phyloP scores from a whole-genome alignment of 2,113 vertebrate species.

The Ardeotis arabs region DNA sequence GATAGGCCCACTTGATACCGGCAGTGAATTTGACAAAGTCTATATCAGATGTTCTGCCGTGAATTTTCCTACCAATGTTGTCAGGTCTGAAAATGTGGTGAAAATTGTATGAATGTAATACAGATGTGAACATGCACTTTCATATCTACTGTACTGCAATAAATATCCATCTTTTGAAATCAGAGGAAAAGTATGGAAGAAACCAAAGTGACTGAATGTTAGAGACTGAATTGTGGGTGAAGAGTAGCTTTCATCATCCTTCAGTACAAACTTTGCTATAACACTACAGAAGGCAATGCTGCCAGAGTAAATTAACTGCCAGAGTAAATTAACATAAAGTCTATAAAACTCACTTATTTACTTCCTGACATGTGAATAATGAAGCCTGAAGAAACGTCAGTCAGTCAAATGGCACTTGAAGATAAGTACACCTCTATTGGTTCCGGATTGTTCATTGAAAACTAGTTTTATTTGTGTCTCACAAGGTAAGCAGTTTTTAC shows the following conservation, averaged over 20 bases:
- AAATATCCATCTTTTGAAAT: neutral
- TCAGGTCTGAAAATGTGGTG: neutral
- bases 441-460: neutral
- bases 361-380: neutral
- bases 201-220: neutral
- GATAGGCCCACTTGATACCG: neutral
- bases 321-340: neutral
- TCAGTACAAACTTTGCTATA: neutral
- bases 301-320: neutral
- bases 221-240: neutral
- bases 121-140: neutral
- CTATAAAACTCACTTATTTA: conserved; percentile 31
- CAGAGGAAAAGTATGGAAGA: neutral
- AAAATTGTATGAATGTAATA: neutral
- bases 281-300: neutral
- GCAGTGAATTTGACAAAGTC: neutral
- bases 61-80: neutral
- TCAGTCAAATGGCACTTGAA: conserved; percentile 11
- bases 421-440: neutral
- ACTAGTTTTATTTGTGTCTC: neutral
- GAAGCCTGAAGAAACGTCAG: conserved; percentile 25
- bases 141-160: neutral
- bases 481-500: neutral
- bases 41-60: neutral
- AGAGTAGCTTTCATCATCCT: neutral